These are phyloP conservation scores for Oriolus oriolus DNA, from an alignment of 2,113 vertebrate species.

Conservation along the genomic window DNA sequence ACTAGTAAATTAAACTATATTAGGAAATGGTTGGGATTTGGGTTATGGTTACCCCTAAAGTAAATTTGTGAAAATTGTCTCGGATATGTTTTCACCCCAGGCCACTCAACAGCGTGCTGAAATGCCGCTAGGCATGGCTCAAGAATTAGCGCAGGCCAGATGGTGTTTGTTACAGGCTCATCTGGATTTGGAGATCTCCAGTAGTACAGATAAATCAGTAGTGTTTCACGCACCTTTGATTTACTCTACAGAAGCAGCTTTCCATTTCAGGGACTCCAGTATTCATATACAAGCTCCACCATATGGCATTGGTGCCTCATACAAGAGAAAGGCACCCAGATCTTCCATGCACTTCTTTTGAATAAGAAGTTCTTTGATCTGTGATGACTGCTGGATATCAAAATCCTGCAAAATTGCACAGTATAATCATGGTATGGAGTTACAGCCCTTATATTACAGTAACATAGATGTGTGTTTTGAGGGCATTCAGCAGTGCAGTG, in stretches of 20 bases:
- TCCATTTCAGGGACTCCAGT: not conserved
- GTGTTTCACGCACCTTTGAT: not conserved
- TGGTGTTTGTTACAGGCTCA: not conserved
- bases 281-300: not conserved
- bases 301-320: not conserved
- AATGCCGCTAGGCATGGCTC: not conserved
- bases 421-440: not conserved
- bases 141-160: not conserved
- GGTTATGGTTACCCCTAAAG: not conserved
- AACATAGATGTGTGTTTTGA: not conserved
- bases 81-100: not conserved
- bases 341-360: not conserved
- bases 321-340: not conserved
- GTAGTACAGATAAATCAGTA: fast-evolving
- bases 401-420: not conserved
- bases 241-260: not conserved
- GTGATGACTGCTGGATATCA: not conserved
- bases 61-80: not conserved
- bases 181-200: not conserved
- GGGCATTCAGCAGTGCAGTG: not conserved
- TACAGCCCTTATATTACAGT: not conserved
- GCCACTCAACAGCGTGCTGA: not conserved
- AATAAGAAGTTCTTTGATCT: not conserved
- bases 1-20: not conserved
- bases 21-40: not conserved